Conservation (phyloP, 2,888 invertebrate genomes). For the Philereme vetulata region DNA sequence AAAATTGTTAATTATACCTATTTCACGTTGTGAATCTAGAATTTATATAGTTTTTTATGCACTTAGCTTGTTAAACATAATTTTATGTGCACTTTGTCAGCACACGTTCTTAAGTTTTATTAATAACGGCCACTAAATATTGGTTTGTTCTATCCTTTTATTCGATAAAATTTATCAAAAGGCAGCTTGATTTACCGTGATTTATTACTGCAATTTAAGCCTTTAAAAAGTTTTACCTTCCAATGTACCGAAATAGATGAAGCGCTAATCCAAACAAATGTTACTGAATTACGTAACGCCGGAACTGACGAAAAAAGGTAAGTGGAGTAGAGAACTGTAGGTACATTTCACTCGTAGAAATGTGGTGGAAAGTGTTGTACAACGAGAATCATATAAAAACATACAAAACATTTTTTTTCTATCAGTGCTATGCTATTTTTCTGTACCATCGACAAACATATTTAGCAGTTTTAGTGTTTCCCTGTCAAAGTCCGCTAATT, state of each 20-base stretch:
- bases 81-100: too few relatives aligned
- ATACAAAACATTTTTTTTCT: background rate
- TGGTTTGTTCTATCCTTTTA: too few relatives aligned
- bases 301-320: conserved; percentile 26
- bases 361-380: conserved; percentile 40
- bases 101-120: too few relatives aligned
- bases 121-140: too few relatives aligned
- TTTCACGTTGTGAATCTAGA: too few relatives aligned
- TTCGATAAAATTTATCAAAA: background rate
- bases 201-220: conserved; percentile 20
- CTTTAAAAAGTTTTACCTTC: conserved; percentile 31
- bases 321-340: conserved; percentile 19
- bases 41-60: too few relatives aligned
- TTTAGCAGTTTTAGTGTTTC: too few relatives aligned
- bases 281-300: conserved; percentile 25
- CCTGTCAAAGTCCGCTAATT: too few relatives aligned
- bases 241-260: conserved; percentile 30
- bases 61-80: too few relatives aligned
- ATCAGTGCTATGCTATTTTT: too few relatives aligned
- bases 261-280: conserved; percentile 34
- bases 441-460: too few relatives aligned
- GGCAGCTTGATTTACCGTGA: conserved; percentile 4
- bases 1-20: too few relatives aligned
- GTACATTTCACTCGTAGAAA: conserved; percentile 43
- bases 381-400: background rate